phyloP scores from a whole-genome alignment of 2,888 invertebrate genomes.

The Ashinkailepas kermadecensis region DNA sequence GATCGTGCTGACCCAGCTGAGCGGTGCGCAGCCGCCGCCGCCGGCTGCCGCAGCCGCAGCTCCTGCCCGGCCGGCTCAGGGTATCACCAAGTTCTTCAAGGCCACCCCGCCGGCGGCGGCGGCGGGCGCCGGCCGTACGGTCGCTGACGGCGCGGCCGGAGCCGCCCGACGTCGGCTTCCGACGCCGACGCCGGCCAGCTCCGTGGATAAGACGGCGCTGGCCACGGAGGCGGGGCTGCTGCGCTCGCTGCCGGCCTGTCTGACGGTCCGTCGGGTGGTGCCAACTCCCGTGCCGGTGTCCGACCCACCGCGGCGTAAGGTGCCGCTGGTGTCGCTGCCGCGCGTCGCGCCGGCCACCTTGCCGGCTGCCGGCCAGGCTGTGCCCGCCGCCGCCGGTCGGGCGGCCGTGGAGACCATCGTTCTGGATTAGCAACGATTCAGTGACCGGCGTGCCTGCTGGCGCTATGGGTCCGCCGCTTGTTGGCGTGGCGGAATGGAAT shows the following conservation, averaged over 20 bases:
- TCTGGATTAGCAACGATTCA: neutral
- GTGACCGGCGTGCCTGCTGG: neutral
- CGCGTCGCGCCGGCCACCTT: neutral
- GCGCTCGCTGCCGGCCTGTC: neutral
- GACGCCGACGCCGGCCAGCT: neutral
- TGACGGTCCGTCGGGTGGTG: neutral
- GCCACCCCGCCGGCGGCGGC: neutral
- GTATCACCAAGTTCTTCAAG: slow-evolving; percentile 10
- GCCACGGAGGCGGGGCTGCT: neutral
- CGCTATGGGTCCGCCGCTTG: too few relatives aligned
- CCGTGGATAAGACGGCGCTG: neutral
- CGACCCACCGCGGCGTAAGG: neutral
- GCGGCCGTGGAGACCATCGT: neutral
- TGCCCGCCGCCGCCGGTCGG: neutral
- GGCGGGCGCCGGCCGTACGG: neutral
- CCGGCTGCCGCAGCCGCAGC: neutral
- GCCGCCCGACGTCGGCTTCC: neutral
- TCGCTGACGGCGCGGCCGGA: neutral
- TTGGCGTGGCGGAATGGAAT: too few relatives aligned
- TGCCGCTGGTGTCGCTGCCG: neutral
- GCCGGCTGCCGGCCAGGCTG: neutral
- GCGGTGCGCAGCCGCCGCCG: neutral
- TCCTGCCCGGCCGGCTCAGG: neutral
- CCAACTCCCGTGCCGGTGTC: neutral
- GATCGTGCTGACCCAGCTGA: slow-evolving; percentile 15